These are phyloP conservation scores for Rhabditophanes sp. DNA, from an alignment of 2,888 invertebrate genomes.

Conservation along the genomic window DNA sequence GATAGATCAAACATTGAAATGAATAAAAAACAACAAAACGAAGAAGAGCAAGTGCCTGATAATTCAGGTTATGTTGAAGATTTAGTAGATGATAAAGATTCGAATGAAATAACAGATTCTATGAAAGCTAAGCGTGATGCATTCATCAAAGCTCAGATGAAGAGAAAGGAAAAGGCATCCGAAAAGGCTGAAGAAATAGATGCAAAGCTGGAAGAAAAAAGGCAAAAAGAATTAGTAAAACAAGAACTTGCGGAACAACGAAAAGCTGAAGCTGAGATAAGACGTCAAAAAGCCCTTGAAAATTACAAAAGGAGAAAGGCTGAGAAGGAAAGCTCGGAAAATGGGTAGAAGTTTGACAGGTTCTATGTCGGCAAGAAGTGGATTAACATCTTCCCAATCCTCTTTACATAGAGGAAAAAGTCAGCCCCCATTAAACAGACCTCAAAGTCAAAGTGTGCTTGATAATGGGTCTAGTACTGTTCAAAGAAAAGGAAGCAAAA, in stretches of 20 bases:
- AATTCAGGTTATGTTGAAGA: no score
- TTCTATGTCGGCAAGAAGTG: slow-evolving; percentile 17
- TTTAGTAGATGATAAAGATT: no score
- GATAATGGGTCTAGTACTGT: background rate
- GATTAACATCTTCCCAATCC: slow-evolving; percentile 15
- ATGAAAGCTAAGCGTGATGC: slow-evolving; percentile 36
- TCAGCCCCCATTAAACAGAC: slow-evolving; percentile 37
- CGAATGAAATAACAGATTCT: no score
- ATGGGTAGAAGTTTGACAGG: slow-evolving; percentile 15
- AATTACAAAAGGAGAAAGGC: slow-evolving; percentile 39
- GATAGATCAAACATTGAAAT: no score
- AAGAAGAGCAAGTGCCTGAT: no score
- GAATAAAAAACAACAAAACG: no score
- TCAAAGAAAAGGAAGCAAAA: background rate
- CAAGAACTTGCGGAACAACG: slow-evolving; percentile 33
- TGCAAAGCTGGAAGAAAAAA: slow-evolving; percentile 16
- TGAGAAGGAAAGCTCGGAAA: slow-evolving; percentile 32
- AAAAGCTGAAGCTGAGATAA: slow-evolving; percentile 35
- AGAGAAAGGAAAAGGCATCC: slow-evolving; percentile 31
- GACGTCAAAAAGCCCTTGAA: slow-evolving; percentile 35
- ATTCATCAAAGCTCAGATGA: slow-evolving; percentile 33
- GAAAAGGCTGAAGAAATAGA: slow-evolving; percentile 23
- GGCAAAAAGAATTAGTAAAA: slow-evolving; percentile 25
- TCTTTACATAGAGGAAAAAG: slow-evolving; percentile 17
- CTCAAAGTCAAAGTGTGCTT: slow-evolving; percentile 29